Conservation (phyloP, 2,888 invertebrate species). For the Cryptocheilus praepositus region DNA sequence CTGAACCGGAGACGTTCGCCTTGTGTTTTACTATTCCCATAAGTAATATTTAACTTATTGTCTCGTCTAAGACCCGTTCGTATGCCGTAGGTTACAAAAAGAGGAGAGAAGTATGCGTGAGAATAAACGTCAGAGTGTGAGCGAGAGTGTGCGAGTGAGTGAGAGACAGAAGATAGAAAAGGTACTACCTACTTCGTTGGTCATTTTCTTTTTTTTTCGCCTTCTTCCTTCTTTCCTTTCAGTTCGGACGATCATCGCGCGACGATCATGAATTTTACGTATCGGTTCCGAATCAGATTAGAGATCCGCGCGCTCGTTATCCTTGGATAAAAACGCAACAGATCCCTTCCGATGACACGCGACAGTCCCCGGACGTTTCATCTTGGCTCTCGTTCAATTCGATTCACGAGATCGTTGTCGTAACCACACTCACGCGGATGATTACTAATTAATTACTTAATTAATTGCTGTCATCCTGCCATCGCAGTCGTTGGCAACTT, state of each 20-base stretch:
- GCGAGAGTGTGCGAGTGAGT: too few species aligned
- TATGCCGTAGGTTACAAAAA: neutral
- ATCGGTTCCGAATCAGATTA: too few species aligned
- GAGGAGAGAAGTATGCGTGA: neutral
- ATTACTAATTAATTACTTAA: conserved; percentile 38
- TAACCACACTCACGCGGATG: conserved; percentile 31
- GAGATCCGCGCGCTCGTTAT: too few species aligned
- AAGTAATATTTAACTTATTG: too few species aligned
- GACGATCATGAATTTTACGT: neutral
- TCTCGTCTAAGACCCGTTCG: too few species aligned
- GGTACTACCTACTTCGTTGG: neutral
- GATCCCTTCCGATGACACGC: neutral
- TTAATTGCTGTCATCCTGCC: conserved; percentile 15
- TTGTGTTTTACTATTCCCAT: too few species aligned
- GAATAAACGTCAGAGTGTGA: neutral
- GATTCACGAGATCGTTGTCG: conserved; percentile 1
- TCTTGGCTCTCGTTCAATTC: conserved; percentile 1
- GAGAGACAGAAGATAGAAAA: neutral
- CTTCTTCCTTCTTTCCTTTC: neutral
- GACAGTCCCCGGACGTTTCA: too few species aligned
- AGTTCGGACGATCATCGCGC: too few species aligned
- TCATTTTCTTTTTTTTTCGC: neutral
- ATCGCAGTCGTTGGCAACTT: conserved; percentile 17
- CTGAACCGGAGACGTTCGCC: too few species aligned
- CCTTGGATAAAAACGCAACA: too few species aligned